Base-by-base conservation (phyloP, 2,888 invertebrate species). In the Eupithecia subfuscata region DNA sequence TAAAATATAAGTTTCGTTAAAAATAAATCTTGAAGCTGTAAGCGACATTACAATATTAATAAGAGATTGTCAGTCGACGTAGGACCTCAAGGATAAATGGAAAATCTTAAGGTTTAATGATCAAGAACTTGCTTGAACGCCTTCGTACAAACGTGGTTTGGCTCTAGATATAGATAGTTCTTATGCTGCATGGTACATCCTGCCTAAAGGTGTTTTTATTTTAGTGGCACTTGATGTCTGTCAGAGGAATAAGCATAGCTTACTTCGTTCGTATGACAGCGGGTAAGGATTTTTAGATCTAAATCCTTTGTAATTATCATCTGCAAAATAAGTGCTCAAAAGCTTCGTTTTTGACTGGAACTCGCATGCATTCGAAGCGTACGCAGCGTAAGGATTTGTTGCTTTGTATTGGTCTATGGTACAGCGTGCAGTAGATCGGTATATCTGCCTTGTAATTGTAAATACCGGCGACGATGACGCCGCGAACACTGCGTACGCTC, bases 51-150 rank as follows among this genome's bases (percentile, higher is more conserved):
- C 71, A 75, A 71, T 78, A 43, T 77, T 73, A 77, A 75, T 69
- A 48, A 71, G 73, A 70, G 71, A 69, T 69, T 71, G 75, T 74
- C 71, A 71, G 74, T 73, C 52, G 16, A 40, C 60, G 75, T 56
- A 75, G 77, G 74, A 74, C 75, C 74, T 5, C 78, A 75, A 78
- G 79, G 78, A 68, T 68, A 63, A 64, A 72, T 64, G 30, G 37
- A 70, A 70, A 40, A 40, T 37, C 14, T 40, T 67, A 64, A 64
- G 64, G 34, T 34, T 30, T 64, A 34, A 30, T 64, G 16, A 18
- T 64, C 30, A 18, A 34, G 18, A 34, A 64, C 64, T 34, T 64
- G 64, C 22, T 65, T 37, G n/a, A 9, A 40, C 9, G 37, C 40
- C n/a, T 40, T 64, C 34, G 0, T 64, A 64, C 34, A 64, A 64